A percentile compares a stretch with the other conserved stretches of the same genome.
phyloP scores from a whole-genome alignment of 1,140 invertebrate genomes.

The Ceratoteleas bidentatus region DNA sequence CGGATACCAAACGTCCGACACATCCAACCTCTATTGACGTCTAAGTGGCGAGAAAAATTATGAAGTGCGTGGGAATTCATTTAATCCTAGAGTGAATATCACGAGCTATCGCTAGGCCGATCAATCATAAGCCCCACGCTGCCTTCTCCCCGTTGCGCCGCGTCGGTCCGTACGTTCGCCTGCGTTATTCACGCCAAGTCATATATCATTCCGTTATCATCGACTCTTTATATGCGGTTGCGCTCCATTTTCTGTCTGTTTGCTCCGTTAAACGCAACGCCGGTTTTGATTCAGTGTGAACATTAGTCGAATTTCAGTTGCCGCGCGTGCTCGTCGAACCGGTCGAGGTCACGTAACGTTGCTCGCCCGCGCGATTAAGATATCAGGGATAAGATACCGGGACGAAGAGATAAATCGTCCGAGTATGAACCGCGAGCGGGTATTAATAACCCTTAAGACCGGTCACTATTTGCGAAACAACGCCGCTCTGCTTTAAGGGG shows the following conservation, averaged over 20 bases:
- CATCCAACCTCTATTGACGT: conserved; percentile 21
- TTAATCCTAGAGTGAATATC: conserved; percentile 80
- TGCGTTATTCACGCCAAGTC: conserved; percentile 77
- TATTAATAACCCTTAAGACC: conserved; percentile 49
- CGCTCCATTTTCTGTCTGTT: conserved; percentile 82
- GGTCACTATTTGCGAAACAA: conserved; percentile 28
- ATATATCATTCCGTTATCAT: conserved; percentile 83
- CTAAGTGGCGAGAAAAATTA: conserved; percentile 69
- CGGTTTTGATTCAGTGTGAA: conserved; percentile 78
- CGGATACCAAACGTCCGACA: neutral
- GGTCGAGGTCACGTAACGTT: conserved; percentile 59
- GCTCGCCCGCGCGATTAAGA: conserved; percentile 54
- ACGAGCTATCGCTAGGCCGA: conserved; percentile 78
- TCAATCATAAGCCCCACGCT: conserved; percentile 76
- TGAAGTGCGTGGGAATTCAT: conserved; percentile 80
- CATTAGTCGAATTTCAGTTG: conserved; percentile 78
- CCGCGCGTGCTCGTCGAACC: conserved; percentile 69
- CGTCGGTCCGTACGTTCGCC: conserved; percentile 66
- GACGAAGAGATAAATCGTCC: conserved; percentile 33
- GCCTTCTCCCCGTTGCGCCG: conserved; percentile 48
- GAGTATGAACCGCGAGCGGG: conserved; percentile 26
- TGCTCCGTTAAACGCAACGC: conserved; percentile 78
- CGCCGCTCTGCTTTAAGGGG: neutral
- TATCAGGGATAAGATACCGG: conserved; percentile 52
- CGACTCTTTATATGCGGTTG: conserved; percentile 82